Evolutionary conservation across 2,797 vertebrate species (phyloP), one percentile per base, ranked within the genome.

Genomic region (Pseudomugil gertrudae): DNA sequence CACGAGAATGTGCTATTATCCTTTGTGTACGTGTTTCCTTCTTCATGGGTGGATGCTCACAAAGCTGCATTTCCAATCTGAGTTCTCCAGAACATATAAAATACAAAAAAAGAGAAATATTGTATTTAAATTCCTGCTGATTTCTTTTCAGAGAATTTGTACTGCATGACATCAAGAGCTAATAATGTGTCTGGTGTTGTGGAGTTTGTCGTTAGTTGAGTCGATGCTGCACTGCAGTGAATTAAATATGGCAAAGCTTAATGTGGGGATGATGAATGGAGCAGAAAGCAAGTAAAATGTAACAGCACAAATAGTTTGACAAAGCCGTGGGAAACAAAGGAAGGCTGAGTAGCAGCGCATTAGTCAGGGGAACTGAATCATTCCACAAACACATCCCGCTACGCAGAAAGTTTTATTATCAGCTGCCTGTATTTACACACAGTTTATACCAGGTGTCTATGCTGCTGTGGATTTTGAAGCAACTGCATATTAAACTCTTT

Each of bases 391-490:
- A 77, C 50, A 58, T 58, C 23, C 38, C 64, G 65, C 65, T 35
- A 51, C 67, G 33, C 35, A 63, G 63, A 79, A 75, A 73, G 69
- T 5, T 60, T 66, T 47, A 78, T 78, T 71, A 80, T 80, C 75
- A 45, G 61, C 61, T 38, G 57, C 61, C 63, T 69, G 63, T 68
- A 74, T 75, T 66, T 33, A 70, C 84, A n/a, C n/a, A n/a, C n/a
- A n/a, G n/a, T n/a, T n/a, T 30, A 30, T 30, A 30, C 6, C 71
- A 38, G 64, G 17, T 0, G 2, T 48, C 36, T 7, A 14, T 66
- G 59, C 66, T 73, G 40, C 60, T 52, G 0, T 66, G 67, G 70
- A 70, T 81, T 68, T 71, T 54, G 33, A 66, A 62, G 62, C 19
- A 1, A 36, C 55, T 30, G n/a, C 33, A 56, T 60, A 5, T 27